Percentiles rank a stretch among this genome's conserved stretches.
These are phyloP conservation scores for Tholera decimalis DNA, from an alignment of 2,888 invertebrate genomes.

Conservation along the genomic window DNA sequence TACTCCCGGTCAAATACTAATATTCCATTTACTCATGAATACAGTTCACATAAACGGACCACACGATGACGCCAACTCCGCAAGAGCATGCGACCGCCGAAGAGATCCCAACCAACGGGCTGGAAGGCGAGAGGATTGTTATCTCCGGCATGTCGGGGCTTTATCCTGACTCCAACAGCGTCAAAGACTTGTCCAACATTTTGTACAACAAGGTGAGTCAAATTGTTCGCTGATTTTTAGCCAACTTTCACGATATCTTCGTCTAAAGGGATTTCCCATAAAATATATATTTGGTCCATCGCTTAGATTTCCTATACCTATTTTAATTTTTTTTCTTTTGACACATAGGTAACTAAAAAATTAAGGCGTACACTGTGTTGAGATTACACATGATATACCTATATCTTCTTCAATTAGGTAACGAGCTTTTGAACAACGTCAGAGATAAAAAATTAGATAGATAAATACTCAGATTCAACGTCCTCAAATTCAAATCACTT, in stretches of 20 bases:
- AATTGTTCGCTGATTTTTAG: not conserved
- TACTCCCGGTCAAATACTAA: not conserved
- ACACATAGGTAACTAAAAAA: too few relatives aligned
- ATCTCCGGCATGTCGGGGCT: slow-evolving; percentile 77
- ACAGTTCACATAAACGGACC: not conserved
- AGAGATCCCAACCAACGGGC: not conserved
- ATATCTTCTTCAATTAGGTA: too few relatives aligned
- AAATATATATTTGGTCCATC: not conserved
- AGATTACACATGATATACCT: too few relatives aligned
- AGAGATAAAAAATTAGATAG: too few relatives aligned
- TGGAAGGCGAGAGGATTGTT: slow-evolving; percentile 67
- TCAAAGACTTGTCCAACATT: slow-evolving; percentile 72
- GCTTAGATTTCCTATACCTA: too few relatives aligned
- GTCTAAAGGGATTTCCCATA: too few relatives aligned
- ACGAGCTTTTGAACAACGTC: too few relatives aligned
- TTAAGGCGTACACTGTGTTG: too few relatives aligned
- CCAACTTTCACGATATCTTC: not conserved
- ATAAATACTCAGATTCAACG: too few relatives aligned
- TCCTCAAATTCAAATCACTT: too few relatives aligned
- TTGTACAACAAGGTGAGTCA: slow-evolving; percentile 73
- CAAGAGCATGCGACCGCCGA: slow-evolving; percentile 16
- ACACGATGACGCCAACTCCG: slow-evolving; percentile 51
- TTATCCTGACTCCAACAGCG: slow-evolving; percentile 68
- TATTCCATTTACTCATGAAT: not conserved
- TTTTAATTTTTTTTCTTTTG: too few relatives aligned